These are phyloP conservation scores for Cantharis rustica DNA, from an alignment of 2,888 invertebrate species.

Conservation along the genomic window DNA sequence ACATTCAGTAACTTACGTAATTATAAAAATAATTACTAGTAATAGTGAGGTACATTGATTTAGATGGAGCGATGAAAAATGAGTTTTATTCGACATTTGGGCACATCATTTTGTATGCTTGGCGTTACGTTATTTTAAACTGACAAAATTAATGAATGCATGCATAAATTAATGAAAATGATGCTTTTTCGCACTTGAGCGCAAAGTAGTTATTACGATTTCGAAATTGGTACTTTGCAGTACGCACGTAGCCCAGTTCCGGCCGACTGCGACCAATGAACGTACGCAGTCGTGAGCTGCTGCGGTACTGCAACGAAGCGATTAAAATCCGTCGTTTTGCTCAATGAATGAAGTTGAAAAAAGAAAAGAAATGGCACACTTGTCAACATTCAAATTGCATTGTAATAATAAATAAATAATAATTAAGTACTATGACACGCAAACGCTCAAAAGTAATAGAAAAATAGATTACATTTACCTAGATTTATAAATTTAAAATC, in stretches of 20 bases:
- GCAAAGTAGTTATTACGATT: not conserved
- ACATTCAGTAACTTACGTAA: conserved; percentile 12
- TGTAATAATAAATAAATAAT: conserved; percentile 12
- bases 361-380: conserved; percentile 5
- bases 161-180: not conserved
- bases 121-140: not conserved
- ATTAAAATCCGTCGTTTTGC: not conserved
- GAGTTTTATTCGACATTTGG: conserved; percentile 1
- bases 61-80: conserved; percentile 1
- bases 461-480: conserved; percentile 18
- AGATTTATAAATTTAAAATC: conserved; percentile 6
- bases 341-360: not conserved
- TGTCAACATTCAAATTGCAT: not conserved
- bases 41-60: not conserved
- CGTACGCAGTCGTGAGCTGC: not conserved
- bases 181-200: not conserved
- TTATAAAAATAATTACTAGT: conserved; percentile 4
- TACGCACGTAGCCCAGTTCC: not conserved
- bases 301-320: not conserved
- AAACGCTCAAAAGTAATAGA: conserved; percentile 27
- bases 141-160: not conserved
- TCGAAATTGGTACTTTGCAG: not conserved
- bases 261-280: not conserved
- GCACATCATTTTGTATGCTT: not conserved
- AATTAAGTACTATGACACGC: conserved; percentile 19